phyloP scores from a whole-genome alignment of 2,888 invertebrate genomes.

The Listrodromus nycthemerus region DNA sequence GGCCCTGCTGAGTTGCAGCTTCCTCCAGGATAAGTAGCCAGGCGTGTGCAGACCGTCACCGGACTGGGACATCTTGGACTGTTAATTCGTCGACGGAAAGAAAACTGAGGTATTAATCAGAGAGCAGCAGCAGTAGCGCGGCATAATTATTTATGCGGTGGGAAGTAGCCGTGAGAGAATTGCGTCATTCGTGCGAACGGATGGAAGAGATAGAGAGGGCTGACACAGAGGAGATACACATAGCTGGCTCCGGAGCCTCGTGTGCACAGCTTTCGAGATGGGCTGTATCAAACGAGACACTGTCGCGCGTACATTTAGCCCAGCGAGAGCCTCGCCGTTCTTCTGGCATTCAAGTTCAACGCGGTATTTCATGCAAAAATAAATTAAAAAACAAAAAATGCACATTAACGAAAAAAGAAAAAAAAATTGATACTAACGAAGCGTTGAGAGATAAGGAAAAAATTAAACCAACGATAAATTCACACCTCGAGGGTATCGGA shows the following conservation, averaged over 20 bases:
- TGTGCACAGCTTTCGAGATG: constrained; percentile 30
- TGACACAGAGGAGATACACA: neutral
- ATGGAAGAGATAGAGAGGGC: constrained; percentile 7
- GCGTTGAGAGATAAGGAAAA: constrained; percentile 24
- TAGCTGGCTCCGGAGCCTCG: neutral
- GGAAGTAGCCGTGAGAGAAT: constrained; percentile 2
- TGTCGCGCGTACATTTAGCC: constrained; percentile 33
- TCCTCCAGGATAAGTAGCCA: constrained; percentile 95
- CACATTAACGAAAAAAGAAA: neutral
- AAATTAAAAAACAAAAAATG: neutral
- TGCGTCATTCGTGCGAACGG: constrained; percentile 35
- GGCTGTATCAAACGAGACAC: constrained; percentile 23
- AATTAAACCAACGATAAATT: constrained; percentile 29
- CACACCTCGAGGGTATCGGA: constrained; percentile 11
- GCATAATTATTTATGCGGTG: constrained; percentile 17
- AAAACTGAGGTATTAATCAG: constrained; percentile 7
- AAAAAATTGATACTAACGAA: neutral
- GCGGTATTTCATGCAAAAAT: neutral
- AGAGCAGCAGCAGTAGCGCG: neutral
- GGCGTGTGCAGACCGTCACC: constrained; percentile 93
- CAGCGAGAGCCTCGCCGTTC: constrained; percentile 41
- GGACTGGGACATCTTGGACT: constrained; percentile 91
- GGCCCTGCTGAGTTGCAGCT: constrained; percentile 96
- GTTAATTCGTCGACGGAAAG: constrained; percentile 63
- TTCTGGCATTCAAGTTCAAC: constrained; percentile 58